These are phyloP conservation scores for Pempheris klunzingeri DNA, from an alignment of 2,797 vertebrate genomes.

Conservation along the genomic window DNA sequence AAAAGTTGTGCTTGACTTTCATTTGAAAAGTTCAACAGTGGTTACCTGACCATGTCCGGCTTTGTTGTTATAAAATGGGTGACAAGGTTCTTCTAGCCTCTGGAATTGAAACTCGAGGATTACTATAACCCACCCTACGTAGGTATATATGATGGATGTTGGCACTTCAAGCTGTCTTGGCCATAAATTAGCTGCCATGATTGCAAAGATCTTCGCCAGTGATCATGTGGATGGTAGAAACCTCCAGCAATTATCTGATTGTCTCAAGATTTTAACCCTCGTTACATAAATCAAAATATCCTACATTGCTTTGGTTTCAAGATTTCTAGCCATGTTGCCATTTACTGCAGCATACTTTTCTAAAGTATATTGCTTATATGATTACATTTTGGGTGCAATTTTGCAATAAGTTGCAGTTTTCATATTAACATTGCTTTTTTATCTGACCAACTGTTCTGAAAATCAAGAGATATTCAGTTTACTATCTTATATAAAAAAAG, in stretches of 20 bases:
- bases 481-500: background rate
- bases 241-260: background rate
- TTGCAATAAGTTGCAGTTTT: background rate
- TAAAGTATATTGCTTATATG: too few species aligned
- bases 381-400: too few species aligned
- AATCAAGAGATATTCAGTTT: background rate
- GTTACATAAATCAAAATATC: background rate
- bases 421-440: background rate
- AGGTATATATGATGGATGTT: background rate
- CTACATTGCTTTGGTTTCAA: background rate
- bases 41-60: slow-evolving; percentile 16
- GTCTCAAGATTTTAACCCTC: background rate
- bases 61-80: slow-evolving; percentile 6
- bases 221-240: background rate
- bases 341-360: too few species aligned
- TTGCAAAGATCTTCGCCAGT: too few species aligned
- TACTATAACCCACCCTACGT: background rate
- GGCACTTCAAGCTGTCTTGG: background rate
- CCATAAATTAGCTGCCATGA: background rate
- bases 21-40: slow-evolving; percentile 3
- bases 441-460: background rate
- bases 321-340: too few species aligned
- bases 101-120: background rate
- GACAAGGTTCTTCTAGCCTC: background rate
- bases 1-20: slow-evolving; percentile 11